phyloP scores from a whole-genome alignment of 2,113 vertebrate species.

The Scophthalmus maximus region DNA sequence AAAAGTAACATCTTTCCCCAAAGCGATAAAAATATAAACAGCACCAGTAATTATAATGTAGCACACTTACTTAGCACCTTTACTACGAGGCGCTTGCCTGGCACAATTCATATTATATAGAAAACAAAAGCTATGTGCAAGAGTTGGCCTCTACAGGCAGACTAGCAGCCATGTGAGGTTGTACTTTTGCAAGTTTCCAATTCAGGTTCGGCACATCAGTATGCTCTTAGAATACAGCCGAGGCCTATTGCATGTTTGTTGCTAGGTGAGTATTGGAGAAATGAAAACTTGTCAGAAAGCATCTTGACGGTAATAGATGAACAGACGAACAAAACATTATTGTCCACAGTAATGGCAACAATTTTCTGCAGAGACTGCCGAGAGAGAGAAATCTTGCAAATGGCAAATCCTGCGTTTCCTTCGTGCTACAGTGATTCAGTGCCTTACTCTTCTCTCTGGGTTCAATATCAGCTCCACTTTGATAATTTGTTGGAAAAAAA shows the following conservation, averaged over 20 bases:
- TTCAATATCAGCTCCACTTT: slow-evolving; percentile 21
- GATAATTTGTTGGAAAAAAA: slow-evolving; percentile 1
- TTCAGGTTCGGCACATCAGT: neutral
- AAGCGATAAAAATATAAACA: neutral
- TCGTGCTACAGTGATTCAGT: slow-evolving; percentile 1
- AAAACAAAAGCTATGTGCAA: no score
- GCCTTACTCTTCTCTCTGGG: neutral
- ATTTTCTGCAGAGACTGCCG: neutral
- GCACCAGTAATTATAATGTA: slow-evolving; percentile 21
- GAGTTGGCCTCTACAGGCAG: no score
- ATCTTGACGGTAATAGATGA: neutral
- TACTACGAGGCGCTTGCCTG: no score
- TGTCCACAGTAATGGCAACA: neutral
- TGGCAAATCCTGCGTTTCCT: neutral
- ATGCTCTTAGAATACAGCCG: neutral
- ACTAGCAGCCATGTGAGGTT: neutral
- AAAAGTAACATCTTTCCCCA: slow-evolving; percentile 48
- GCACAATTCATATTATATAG: neutral
- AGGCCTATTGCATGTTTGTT: neutral
- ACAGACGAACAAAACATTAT: neutral
- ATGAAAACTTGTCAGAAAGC: neutral
- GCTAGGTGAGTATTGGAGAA: neutral
- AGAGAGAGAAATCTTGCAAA: neutral
- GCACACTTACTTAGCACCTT: slow-evolving; percentile 18
- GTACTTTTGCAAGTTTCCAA: neutral